A percentile compares a stretch with the other conserved stretches of the same genome.
phyloP scores from a whole-genome alignment of 2,113 vertebrate species.

The Spermophilus dauricus region DNA sequence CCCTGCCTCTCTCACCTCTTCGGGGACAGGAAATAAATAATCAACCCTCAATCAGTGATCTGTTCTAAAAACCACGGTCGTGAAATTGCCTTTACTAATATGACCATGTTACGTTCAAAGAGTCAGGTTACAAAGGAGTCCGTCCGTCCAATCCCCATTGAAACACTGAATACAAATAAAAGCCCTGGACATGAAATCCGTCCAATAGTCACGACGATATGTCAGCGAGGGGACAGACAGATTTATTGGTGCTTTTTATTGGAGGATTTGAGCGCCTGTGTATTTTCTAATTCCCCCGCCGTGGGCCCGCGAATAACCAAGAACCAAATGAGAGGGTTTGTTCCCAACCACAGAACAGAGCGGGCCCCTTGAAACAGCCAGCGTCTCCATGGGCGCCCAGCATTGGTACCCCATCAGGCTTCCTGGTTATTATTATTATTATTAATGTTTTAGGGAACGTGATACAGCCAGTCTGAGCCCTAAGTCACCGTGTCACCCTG shows the following conservation, averaged over 20 bases:
- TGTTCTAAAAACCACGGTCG: not conserved
- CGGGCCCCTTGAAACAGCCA: not conserved
- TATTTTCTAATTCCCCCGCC: conserved; percentile 25
- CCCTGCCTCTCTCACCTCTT: not conserved
- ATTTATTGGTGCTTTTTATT: not conserved
- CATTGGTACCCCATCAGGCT: not conserved
- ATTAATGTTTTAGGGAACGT: not conserved
- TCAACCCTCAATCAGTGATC: not conserved
- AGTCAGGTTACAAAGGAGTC: not conserved
- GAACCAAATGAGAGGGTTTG: not conserved
- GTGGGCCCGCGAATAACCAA: not conserved
- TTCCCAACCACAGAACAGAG: not conserved
- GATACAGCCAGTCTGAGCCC: not conserved
- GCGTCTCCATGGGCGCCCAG: not conserved
- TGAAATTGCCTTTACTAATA: not conserved
- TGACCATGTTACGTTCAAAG: not conserved
- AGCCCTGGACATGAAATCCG: not conserved
- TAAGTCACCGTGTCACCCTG: not conserved
- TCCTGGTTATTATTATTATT: not conserved
- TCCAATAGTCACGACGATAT: not conserved
- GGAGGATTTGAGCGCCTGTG: not conserved
- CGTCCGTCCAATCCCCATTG: not conserved
- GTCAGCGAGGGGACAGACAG: not conserved
- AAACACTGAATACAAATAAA: not conserved
- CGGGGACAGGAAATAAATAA: not conserved